Conservation (phyloP, 2,113 vertebrate genomes). For the Arenaria interpres region DNA sequence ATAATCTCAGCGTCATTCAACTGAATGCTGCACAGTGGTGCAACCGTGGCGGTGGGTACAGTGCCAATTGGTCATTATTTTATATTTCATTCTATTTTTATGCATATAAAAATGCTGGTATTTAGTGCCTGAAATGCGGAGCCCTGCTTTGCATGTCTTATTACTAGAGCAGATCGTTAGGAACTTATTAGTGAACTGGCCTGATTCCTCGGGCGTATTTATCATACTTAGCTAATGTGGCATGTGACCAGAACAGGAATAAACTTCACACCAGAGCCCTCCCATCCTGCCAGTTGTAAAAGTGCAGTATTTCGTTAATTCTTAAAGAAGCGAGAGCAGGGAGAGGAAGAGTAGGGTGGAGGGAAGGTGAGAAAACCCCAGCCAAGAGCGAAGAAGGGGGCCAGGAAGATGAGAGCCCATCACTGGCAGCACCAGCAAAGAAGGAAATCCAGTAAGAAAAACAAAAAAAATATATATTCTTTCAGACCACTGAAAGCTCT, state of each 20-base stretch:
- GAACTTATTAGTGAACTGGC: conserved; percentile 49
- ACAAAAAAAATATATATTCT: neutral
- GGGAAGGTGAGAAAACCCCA: neutral
- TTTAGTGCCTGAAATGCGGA: conserved; percentile 3
- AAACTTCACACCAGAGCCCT: conserved; percentile 49
- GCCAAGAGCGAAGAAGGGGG: neutral
- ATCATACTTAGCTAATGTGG: conserved; percentile 28
- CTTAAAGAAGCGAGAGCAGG: neutral
- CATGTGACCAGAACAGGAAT: conserved; percentile 38
- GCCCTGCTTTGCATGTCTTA: conserved; percentile 10
- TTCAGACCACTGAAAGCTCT: neutral
- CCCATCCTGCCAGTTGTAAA: neutral
- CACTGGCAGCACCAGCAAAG: neutral
- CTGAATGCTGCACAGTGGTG: neutral
- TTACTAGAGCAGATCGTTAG: neutral
- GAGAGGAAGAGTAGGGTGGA: neutral
- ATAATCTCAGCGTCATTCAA: conserved; percentile 37
- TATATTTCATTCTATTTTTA: neutral
- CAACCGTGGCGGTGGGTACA: neutral
- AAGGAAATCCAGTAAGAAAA: conserved; percentile 26
- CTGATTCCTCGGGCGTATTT: conserved; percentile 28
- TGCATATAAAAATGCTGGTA: neutral
- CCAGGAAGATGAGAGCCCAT: neutral
- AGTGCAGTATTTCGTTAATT: neutral
- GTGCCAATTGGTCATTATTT: conserved; percentile 52